Conservation (phyloP, 2,888 invertebrate species). For the Anoplius nigerrimus region DNA sequence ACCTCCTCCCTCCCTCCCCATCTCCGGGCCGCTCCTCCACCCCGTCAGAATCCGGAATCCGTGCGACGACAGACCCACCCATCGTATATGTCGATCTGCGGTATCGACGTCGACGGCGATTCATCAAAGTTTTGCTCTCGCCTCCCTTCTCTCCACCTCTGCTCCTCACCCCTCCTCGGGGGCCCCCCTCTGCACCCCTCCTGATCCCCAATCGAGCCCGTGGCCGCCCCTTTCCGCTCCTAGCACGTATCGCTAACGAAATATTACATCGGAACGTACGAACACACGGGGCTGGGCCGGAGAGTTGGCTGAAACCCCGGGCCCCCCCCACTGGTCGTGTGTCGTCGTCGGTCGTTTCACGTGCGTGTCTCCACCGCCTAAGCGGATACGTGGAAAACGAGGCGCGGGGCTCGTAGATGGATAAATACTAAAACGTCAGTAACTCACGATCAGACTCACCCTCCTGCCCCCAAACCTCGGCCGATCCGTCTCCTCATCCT, state of each 20-base stretch:
- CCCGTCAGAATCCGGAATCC: slow-evolving; percentile 52
- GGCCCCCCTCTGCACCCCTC: too few species aligned
- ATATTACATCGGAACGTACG: slow-evolving; percentile 47
- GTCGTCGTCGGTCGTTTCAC: slow-evolving; percentile 3
- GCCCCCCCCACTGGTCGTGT: background rate
- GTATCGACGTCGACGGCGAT: slow-evolving; percentile 65
- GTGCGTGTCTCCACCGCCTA: slow-evolving; percentile 48
- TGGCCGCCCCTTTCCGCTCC: slow-evolving; percentile 2
- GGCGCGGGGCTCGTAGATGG: slow-evolving; percentile 63
- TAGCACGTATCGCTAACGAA: slow-evolving; percentile 46
- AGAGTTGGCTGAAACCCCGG: slow-evolving; percentile 14
- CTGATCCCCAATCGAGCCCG: too few species aligned
- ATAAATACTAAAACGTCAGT: slow-evolving; percentile 73
- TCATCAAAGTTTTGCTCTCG: slow-evolving; percentile 53
- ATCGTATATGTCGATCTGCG: slow-evolving; percentile 67
- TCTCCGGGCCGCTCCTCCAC: slow-evolving; percentile 20
- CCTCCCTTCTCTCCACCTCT: background rate
- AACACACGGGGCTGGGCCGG: slow-evolving; percentile 5
- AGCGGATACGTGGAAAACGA: slow-evolving; percentile 63
- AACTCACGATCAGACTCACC: slow-evolving; percentile 68
- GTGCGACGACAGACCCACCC: slow-evolving; percentile 55
- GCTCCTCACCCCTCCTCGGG: slow-evolving; percentile 16
- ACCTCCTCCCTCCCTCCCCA: slow-evolving; percentile 48
- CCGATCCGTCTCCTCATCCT: slow-evolving; percentile 37
- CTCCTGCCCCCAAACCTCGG: slow-evolving; percentile 49